A percentile compares a stretch with the other conserved stretches of the same genome.
phyloP scores from a whole-genome alignment of 2,888 invertebrate species.

The Hypselothyrea guttata region DNA sequence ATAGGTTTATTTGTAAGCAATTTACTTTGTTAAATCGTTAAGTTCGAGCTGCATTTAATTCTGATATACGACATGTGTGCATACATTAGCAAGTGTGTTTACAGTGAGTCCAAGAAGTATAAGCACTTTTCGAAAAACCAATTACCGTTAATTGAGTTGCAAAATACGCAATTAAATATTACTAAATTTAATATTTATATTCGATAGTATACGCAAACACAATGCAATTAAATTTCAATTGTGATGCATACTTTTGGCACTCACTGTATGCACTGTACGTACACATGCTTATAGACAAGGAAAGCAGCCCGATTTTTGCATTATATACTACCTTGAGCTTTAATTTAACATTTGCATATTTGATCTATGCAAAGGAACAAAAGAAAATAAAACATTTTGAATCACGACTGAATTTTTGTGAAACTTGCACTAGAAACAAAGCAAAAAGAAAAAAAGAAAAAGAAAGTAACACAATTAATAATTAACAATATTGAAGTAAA shows the following conservation, averaged over 20 bases:
- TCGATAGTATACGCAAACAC: no score
- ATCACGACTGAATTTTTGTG: constrained; percentile 77
- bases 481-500: constrained; percentile 1
- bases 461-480: constrained; percentile 9
- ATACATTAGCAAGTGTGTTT: no score
- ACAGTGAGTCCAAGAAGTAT: background rate
- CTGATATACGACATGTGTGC: constrained; percentile 22
- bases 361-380: constrained; percentile 16
- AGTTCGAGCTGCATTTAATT: constrained; percentile 70
- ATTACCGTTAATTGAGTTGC: no score
- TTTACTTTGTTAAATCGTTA: constrained; percentile 35
- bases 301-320: constrained; percentile 48
- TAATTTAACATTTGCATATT: constrained; percentile 49
- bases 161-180: no score
- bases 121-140: no score
- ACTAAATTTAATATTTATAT: no score
- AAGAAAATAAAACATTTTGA: constrained; percentile 50
- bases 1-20: constrained; percentile 28
- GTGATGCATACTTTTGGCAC: background rate
- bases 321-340: constrained; percentile 68
- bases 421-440: constrained; percentile 60
- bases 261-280: background rate
- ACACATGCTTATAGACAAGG: constrained; percentile 10
- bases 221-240: background rate
- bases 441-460: background rate